phyloP scores from a whole-genome alignment of 1,140 invertebrate genomes.

The Bombyx mandarina region DNA sequence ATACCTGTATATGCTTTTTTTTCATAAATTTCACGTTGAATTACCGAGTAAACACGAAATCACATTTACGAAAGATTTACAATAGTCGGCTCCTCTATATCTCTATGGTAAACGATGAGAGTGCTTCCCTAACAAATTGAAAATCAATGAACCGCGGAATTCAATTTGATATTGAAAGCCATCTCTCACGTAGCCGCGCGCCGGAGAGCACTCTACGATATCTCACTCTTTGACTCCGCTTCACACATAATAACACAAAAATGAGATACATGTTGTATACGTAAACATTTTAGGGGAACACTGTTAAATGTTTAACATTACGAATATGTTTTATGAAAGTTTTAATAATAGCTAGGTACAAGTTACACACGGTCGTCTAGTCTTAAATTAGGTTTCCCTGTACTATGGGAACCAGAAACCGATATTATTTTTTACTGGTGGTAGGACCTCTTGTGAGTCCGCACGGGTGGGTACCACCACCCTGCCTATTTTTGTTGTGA shows the following conservation, averaged over 20 bases:
- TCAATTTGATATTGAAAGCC: slow-evolving; percentile 72
- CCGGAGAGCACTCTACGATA: slow-evolving; percentile 40
- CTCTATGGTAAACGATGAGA: slow-evolving; percentile 50
- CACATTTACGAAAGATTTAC: slow-evolving; percentile 14
- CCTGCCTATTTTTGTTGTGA: no score
- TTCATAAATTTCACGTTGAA: not conserved
- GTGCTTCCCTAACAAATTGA: slow-evolving; percentile 58
- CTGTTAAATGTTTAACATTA: no score
- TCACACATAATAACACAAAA: slow-evolving; percentile 34
- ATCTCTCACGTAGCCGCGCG: slow-evolving; percentile 51
- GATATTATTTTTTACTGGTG: no score
- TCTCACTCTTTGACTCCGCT: slow-evolving; percentile 49
- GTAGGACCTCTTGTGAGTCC: no score
- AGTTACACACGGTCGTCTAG: no score
- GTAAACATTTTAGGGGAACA: no score
- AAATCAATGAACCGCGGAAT: slow-evolving; percentile 71
- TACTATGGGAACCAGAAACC: no score
- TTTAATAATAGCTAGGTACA: no score
- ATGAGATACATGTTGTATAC: no score
- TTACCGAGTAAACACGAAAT: not conserved
- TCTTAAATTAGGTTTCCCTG: no score
- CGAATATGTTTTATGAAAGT: no score
- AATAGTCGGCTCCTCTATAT: slow-evolving; percentile 34
- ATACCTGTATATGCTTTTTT: not conserved
- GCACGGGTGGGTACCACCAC: no score